Evolutionary conservation across 2,888 invertebrate species (phyloP).

Genomic region (Allygus modestus): DNA sequence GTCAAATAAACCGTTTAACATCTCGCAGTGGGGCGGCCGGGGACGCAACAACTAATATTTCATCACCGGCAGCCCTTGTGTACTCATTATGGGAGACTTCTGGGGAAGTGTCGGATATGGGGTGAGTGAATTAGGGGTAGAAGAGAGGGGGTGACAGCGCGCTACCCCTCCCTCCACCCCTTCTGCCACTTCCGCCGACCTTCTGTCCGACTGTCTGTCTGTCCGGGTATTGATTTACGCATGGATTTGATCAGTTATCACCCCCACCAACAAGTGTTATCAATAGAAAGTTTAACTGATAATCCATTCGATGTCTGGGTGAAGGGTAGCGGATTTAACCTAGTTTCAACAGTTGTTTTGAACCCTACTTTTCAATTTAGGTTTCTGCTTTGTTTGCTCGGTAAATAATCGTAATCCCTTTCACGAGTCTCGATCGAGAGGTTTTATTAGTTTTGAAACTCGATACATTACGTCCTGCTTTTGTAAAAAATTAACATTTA

Average conservation of each 20-base stretch:
- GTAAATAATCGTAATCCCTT: conserved; percentile 8
- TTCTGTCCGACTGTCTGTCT: conserved; percentile 38
- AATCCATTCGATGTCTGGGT: neutral
- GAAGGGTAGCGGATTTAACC: neutral
- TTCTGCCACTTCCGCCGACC: conserved; percentile 44
- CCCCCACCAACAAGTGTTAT: conserved; percentile 50
- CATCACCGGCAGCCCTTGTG: conserved; percentile 46
- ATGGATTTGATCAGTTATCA: conserved; percentile 47
- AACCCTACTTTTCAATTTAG: conserved; percentile 27
- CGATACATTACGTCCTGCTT: neutral
- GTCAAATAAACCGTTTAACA: conserved; percentile 17
- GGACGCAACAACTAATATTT: conserved; percentile 56
- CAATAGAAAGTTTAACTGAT: conserved; percentile 29
- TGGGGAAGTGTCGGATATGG: conserved; percentile 60
- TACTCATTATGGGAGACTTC: conserved; percentile 59
- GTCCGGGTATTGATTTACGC: conserved; percentile 47
- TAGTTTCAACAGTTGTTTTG: conserved; percentile 25
- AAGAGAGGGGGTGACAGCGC: conserved; percentile 38
- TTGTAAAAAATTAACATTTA: no score
- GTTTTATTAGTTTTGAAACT: conserved; percentile 29
- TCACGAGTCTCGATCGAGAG: neutral
- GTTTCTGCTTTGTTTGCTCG: conserved; percentile 4
- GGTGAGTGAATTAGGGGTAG: conserved; percentile 59
- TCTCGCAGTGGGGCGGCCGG: neutral
- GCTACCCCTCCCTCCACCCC: conserved; percentile 8